phyloP scores from a whole-genome alignment of 2,888 invertebrate species.

The Temnothorax rugatulus region DNA sequence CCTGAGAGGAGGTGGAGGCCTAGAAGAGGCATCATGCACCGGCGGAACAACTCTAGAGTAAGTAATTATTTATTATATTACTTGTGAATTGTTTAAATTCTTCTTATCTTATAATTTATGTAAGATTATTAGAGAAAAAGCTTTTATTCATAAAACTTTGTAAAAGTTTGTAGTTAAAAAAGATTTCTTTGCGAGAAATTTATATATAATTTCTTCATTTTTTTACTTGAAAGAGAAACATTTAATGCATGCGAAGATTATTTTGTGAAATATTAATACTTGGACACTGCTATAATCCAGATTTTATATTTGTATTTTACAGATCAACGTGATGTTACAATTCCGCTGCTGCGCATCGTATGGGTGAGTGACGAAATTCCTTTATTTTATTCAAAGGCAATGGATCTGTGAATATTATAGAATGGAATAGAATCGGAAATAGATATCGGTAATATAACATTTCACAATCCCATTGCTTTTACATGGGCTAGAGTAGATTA shows the following conservation, averaged over 20 bases:
- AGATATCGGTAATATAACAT: background rate
- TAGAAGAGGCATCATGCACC: background rate
- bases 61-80: slow-evolving; percentile 4
- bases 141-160: background rate
- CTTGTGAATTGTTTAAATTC: background rate
- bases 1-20: background rate
- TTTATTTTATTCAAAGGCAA: background rate
- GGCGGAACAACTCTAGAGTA: background rate
- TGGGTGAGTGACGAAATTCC: background rate
- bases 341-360: background rate
- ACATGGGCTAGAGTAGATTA: background rate
- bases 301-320: background rate
- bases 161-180: background rate
- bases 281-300: background rate
- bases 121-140: background rate
- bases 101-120: background rate
- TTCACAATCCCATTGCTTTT: background rate
- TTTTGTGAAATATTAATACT: background rate
- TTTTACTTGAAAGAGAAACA: background rate
- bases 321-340: background rate
- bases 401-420: background rate
- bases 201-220: background rate
- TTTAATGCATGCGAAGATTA: background rate
- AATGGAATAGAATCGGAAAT: background rate
- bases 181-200: background rate